Conservation (phyloP, 1,140 invertebrate species). For the Eufriesea mexicana region DNA sequence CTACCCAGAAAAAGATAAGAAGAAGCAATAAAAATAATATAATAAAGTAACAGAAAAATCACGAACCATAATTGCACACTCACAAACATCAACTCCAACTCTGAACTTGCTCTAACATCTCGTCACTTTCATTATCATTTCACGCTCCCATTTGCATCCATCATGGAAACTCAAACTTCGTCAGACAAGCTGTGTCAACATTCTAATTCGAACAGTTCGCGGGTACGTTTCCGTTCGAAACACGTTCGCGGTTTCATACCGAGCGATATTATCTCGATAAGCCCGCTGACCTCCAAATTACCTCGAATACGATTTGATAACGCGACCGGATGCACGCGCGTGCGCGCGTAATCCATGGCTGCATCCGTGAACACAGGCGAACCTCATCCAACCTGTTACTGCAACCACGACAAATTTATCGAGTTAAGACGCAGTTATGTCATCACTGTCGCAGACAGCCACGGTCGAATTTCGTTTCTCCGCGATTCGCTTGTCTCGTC, state of each 20-base stretch:
- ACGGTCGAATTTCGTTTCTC: not conserved
- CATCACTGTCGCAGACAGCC: constrained; percentile 47
- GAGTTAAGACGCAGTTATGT: constrained; percentile 66
- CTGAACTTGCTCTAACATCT: too few relatives aligned
- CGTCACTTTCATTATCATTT: not conserved
- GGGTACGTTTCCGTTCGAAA: constrained; percentile 8
- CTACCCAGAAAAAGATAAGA: too few relatives aligned
- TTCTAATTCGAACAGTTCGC: not conserved
- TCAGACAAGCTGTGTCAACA: not conserved
- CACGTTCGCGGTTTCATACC: not conserved
- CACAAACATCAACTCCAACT: too few relatives aligned
- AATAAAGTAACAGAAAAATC: too few relatives aligned
- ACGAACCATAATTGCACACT: too few relatives aligned
- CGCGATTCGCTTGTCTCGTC: constrained; percentile 40
- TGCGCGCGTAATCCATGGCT: constrained; percentile 15
- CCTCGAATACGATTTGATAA: constrained; percentile 58
- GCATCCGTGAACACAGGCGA: not conserved
- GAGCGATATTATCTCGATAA: constrained; percentile 43
- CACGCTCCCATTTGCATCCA: not conserved
- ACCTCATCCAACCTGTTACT: constrained; percentile 62
- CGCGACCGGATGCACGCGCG: constrained; percentile 16
- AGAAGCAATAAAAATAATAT: too few relatives aligned
- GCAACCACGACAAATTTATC: constrained; percentile 62
- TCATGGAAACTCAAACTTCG: not conserved
- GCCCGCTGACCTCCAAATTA: constrained; percentile 49